These are phyloP conservation scores for Serinus canaria DNA, from an alignment of 2,113 vertebrate species.

Conservation along the genomic window DNA sequence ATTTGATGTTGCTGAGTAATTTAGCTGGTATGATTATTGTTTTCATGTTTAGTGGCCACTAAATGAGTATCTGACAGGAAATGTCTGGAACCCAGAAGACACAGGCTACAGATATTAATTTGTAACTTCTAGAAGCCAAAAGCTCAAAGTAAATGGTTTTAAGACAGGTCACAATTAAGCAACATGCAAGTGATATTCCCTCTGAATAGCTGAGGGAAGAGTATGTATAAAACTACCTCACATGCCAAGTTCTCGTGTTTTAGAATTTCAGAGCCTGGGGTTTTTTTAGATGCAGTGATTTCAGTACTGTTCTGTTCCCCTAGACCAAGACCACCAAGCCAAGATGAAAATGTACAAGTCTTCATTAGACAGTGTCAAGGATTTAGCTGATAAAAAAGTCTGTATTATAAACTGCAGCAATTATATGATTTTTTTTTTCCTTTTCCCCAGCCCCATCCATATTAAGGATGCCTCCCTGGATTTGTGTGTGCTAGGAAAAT, in stretches of 20 bases:
- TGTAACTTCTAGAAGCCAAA: background rate
- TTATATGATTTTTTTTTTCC: background rate
- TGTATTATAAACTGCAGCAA: background rate
- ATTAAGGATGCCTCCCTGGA: background rate
- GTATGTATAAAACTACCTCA: background rate
- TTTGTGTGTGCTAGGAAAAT: background rate
- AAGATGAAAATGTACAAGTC: background rate
- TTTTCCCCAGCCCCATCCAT: background rate
- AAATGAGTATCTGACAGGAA: slow-evolving; percentile 26
- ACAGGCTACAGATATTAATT: background rate
- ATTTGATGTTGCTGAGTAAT: slow-evolving; percentile 60
- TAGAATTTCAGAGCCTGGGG: background rate
- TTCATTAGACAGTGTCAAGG: background rate
- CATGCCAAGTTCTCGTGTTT: background rate
- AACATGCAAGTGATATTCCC: background rate
- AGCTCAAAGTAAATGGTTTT: background rate
- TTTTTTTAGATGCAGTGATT: background rate
- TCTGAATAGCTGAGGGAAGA: background rate
- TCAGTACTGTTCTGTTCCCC: background rate
- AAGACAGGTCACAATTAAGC: background rate
- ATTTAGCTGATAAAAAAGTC: background rate
- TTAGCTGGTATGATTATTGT: slow-evolving; percentile 65
- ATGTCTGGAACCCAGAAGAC: background rate
- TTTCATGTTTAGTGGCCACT: slow-evolving; percentile 52
- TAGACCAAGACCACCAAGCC: background rate